Evolutionary conservation across 1,140 invertebrate species (phyloP).

Genomic region (Leptoteleia sp.): DNA sequence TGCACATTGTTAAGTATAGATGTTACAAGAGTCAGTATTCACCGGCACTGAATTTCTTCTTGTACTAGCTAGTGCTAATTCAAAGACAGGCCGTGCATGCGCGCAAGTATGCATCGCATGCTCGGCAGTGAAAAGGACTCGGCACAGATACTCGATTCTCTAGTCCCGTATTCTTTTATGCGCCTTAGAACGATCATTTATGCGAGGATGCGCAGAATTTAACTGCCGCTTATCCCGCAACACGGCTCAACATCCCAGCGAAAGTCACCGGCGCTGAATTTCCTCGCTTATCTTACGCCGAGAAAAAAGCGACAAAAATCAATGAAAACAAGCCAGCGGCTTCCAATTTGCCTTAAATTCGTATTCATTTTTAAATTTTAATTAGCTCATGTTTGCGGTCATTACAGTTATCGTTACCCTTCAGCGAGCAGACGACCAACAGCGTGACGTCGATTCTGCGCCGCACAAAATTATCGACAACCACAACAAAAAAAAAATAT

Average conservation of each 20-base stretch:
- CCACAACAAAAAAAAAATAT: too few species aligned
- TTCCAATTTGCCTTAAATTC: too few species aligned
- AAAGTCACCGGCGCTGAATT: slow-evolving; percentile 26
- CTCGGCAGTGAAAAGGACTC: slow-evolving; percentile 32
- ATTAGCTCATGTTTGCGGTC: too few species aligned
- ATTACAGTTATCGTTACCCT: too few species aligned
- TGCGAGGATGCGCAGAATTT: slow-evolving; percentile 28
- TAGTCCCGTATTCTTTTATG: slow-evolving; percentile 27
- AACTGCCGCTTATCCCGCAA: slow-evolving; percentile 16
- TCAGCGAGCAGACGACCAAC: too few species aligned
- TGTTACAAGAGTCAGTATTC: slow-evolving; percentile 67
- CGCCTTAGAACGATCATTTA: slow-evolving; percentile 37
- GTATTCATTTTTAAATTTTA: too few species aligned
- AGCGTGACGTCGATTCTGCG: too few species aligned
- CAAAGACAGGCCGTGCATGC: slow-evolving; percentile 56
- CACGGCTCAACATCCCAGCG: not conserved
- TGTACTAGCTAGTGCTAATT: slow-evolving; percentile 67
- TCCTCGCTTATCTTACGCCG: slow-evolving; percentile 21
- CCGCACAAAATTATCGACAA: too few species aligned
- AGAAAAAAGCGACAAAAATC: too few species aligned
- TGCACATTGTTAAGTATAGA: slow-evolving; percentile 68
- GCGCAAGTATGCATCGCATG: slow-evolving; percentile 31
- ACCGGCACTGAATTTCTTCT: slow-evolving; percentile 62
- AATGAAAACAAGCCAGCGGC: too few species aligned
- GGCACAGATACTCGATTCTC: slow-evolving; percentile 25